Base-by-base conservation (phyloP, 2,888 invertebrate species). In the Crocallis elinguaria region DNA sequence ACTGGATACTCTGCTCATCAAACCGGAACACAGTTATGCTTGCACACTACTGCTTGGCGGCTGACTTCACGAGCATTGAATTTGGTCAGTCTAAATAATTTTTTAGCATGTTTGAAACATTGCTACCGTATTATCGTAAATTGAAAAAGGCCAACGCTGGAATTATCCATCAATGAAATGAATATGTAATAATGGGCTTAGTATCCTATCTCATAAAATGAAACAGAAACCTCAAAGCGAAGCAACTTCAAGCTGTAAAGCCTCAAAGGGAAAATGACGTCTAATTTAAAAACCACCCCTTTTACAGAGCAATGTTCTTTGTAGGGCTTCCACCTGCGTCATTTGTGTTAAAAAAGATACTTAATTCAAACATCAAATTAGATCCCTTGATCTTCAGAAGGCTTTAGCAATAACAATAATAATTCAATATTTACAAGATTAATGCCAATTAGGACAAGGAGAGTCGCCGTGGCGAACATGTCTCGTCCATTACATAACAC, bases 401-500 rank as follows among this genome's bases (percentile, higher is more conserved):
- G 35, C 9, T 33, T 17, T 35, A 41, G 9, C 29, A 21, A 42
- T 32, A 36, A 37, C 42, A 37, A 23, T 32, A 46, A 33, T 38
- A 48, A 33, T 39, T 48, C 37, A 52, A 52, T 58, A 49, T 48
- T 44, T 50, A 49, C 49, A 48, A 57, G 63, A 63, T 63, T 61
- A 77, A 74, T 73, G 69, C 63, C 73, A 83, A 86, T 88, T 82
- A 86, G 67, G 66, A 66, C 71, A 70, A 75, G 73, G 71, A 79
- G 64, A 74, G 74, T 72, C 77, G 76, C 67, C 72, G 68, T 76
- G 75, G 72, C 73, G 70, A 77, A 73, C 79, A 78, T 83, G 79
- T 82, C 79, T 76, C 50, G 57, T 64, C 75, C 75, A 81, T 91
- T 90, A 90, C 86, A 83, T 90, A 91, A 90, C 89, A 70, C 88